Evolutionary conservation across 2,113 vertebrate species (phyloP), one percentile per base, ranked within the genome.

Genomic region (Protobothrops mucrosquamatus): DNA sequence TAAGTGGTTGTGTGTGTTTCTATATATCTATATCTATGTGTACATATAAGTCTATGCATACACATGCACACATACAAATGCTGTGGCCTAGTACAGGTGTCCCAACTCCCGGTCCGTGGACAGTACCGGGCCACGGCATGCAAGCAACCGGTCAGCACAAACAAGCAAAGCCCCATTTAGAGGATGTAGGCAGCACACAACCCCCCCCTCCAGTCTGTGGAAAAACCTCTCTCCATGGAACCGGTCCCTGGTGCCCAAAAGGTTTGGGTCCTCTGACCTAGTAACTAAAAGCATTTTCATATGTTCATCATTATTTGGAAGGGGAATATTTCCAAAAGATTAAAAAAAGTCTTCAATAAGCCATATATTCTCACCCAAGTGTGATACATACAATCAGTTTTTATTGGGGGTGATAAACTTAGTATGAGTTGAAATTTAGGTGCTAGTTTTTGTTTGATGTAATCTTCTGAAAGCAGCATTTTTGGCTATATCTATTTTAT

Each of bases 321-420:
- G 59, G 57, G n/a, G 51, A 89, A 51, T 57, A 55, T 92, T 94
- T 91, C 92, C 87, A 92, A 55, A 87, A 26, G 51, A 51, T 90
- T 20, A 59, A 57, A 86, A 81, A 81, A 86, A n/a, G 39, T 74
- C 86, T 90, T 85, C 69, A 85, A 56, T 90, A 55, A 86, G 56
- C 54, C 88, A 93, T 90, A 90, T 39, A 85, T 88, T 85, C 59
- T 85, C 88, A 34, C 55, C 46, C 12, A 90, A 85, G 81, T 57
- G 43, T 90, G 55, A 59, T 87, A 81, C 23, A 86, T 46, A 64
- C 56, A 54, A 54, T 24, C 74, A 64, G 43, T 93, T 61, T 34
- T 34, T 54, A 74, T 74, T 11, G 23, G 14, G 46, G 48, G 29
- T 51, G 48, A 46, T 86, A 87, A 46, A 59, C 12, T 86, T 86